A percentile compares a stretch with the other conserved stretches of the same genome.
phyloP scores from a whole-genome alignment of 2,113 vertebrate species.

The Eurystomus gularis region DNA sequence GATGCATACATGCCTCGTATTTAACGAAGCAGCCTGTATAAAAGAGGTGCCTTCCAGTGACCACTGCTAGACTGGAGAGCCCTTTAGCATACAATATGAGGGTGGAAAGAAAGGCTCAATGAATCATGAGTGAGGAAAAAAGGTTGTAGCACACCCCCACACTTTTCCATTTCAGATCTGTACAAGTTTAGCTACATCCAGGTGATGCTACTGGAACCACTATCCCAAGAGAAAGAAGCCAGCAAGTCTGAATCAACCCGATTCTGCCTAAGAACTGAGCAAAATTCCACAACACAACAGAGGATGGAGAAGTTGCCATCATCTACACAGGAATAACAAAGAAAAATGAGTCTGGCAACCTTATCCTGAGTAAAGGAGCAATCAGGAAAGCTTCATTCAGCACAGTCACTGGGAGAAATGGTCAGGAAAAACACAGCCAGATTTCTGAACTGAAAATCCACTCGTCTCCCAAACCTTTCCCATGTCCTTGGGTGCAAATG shows the following conservation, averaged over 20 bases:
- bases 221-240: neutral
- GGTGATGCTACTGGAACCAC: neutral
- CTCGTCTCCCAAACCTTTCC: neutral
- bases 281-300: neutral
- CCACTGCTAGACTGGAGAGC: neutral
- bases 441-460: neutral
- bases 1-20: rapidly evolving
- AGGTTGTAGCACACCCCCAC: neutral
- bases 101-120: neutral
- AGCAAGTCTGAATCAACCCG: neutral
- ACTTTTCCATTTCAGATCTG: neutral
- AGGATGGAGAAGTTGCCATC: neutral
- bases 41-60: neutral
- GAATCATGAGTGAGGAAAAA: neutral
- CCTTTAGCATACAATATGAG: neutral
- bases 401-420: neutral
- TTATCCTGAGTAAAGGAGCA: neutral
- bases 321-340: neutral
- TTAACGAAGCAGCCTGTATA: neutral
- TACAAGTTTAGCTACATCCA: neutral
- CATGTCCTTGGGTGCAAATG: neutral
- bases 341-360: neutral
- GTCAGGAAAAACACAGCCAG: neutral
- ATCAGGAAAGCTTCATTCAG: neutral
- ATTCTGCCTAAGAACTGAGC: neutral